Conservation (phyloP, 2,888 invertebrate species). For the Hanleya hanleyi region DNA sequence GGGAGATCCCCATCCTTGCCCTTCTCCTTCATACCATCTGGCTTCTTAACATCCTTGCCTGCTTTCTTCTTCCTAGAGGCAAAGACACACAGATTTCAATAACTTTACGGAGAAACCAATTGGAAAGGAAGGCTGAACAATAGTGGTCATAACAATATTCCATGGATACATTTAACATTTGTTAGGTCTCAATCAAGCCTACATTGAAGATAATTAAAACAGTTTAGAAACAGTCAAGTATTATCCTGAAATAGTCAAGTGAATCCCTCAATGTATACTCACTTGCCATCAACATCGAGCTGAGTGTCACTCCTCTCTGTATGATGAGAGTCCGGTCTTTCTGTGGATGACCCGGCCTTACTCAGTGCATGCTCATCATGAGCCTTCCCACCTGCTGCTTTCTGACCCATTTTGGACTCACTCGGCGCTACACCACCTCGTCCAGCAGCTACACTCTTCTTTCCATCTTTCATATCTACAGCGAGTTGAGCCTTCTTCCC, state of each 20-base stretch:
- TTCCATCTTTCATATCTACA: slow-evolving; percentile 55
- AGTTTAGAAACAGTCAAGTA: too few species aligned
- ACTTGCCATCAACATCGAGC: slow-evolving; percentile 47
- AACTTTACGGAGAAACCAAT: too few species aligned
- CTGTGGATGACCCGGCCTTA: slow-evolving; percentile 56
- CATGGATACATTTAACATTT: too few species aligned
- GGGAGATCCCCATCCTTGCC: slow-evolving; percentile 53
- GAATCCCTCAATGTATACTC: too few species aligned
- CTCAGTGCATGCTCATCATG: slow-evolving; percentile 52
- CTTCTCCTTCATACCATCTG: slow-evolving; percentile 42
- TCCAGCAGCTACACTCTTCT: slow-evolving; percentile 58
- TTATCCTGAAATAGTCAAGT: too few species aligned
- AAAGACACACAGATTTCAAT: not conserved
- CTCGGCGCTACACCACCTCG: slow-evolving; percentile 44
- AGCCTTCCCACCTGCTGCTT: slow-evolving; percentile 44
- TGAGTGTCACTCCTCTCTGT: slow-evolving; percentile 66
- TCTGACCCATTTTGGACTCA: slow-evolving; percentile 49
- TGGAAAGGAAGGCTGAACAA: too few species aligned
- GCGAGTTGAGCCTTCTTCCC: slow-evolving; percentile 43
- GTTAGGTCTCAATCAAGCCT: too few species aligned
- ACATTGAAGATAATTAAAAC: too few species aligned
- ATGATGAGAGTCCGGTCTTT: slow-evolving; percentile 70
- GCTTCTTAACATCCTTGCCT: not conserved
- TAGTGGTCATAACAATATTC: too few species aligned
- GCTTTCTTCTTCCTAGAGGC: not conserved